Percentiles rank a stretch among this genome's conserved stretches.
phyloP scores from a whole-genome alignment of 1,140 invertebrate species.

The Drosophila mojavensis region DNA sequence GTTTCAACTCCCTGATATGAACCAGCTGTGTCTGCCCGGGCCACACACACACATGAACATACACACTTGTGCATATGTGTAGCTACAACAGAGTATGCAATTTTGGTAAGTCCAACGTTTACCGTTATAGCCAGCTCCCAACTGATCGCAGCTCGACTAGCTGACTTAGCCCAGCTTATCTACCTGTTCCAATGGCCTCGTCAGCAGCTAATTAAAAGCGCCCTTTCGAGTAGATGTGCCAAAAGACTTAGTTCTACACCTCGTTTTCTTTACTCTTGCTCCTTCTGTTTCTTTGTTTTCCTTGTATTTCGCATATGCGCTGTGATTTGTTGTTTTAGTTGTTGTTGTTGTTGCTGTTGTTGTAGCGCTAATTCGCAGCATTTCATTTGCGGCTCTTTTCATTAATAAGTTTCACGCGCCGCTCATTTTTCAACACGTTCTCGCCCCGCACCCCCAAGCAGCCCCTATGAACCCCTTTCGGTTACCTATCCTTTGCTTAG shows the following conservation, averaged over 20 bases:
- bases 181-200: conserved; percentile 3
- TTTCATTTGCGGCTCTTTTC: conserved; percentile 76
- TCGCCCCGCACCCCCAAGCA: conserved; percentile 13
- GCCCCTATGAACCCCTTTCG: neutral
- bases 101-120: conserved; percentile 46
- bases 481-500: conserved; percentile 25
- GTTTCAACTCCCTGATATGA: conserved; percentile 36
- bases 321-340: conserved; percentile 9
- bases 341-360: conserved; percentile 29
- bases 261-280: conserved; percentile 4
- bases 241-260: neutral
- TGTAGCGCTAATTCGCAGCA: conserved; percentile 67
- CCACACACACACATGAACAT: neutral
- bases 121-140: conserved; percentile 27
- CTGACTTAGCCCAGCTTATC: conserved; percentile 9
- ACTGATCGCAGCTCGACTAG: neutral
- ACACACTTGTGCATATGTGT: neutral
- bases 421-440: conserved; percentile 72
- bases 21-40: conserved; percentile 38
- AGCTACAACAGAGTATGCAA: conserved; percentile 25
- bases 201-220: conserved; percentile 17
- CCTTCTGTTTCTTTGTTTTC: neutral
- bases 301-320: conserved; percentile 1
- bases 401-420: conserved; percentile 82
- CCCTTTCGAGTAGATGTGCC: conserved; percentile 1